Evolutionary conservation across 2,113 vertebrate species (phyloP).

Genomic region (Potamarius usumacintae): DNA sequence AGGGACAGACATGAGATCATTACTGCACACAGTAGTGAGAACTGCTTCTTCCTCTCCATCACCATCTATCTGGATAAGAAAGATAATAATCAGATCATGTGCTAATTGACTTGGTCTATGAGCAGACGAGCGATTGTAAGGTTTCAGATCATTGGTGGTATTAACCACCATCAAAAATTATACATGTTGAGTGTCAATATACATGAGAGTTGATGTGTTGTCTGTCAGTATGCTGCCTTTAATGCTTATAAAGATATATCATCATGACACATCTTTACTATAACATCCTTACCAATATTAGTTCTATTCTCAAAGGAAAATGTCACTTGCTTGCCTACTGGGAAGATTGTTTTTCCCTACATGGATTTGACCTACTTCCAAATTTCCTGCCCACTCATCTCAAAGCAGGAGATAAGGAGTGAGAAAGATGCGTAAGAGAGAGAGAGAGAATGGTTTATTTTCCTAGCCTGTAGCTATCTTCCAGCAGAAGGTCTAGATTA

Average conservation of each 20-base stretch:
- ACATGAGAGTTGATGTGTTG: neutral
- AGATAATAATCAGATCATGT: neutral
- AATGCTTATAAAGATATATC: neutral
- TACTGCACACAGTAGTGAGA: slow-evolving; percentile 27
- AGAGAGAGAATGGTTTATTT: slow-evolving; percentile 24
- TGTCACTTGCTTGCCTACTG: slow-evolving; percentile 28
- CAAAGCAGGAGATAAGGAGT: slow-evolving; percentile 39
- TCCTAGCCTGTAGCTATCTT: slow-evolving; percentile 25
- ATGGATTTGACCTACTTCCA: slow-evolving; percentile 64
- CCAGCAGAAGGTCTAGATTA: slow-evolving; percentile 38
- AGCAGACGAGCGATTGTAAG: neutral
- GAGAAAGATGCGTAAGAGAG: slow-evolving; percentile 21
- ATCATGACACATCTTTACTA: neutral
- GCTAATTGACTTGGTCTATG: neutral
- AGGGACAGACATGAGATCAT: slow-evolving; percentile 31
- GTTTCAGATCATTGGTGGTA: neutral
- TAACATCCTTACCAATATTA: neutral
- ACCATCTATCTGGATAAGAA: neutral
- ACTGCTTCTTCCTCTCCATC: slow-evolving; percentile 22
- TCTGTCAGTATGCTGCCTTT: too few relatives aligned
- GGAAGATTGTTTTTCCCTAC: slow-evolving; percentile 41
- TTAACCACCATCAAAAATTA: neutral
- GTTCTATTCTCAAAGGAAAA: slow-evolving; percentile 25
- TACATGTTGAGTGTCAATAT: neutral
- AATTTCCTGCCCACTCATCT: slow-evolving; percentile 48